These are phyloP conservation scores for Hydrochoerus hydrochaeris DNA, from an alignment of 2,113 vertebrate genomes.

Conservation along the genomic window DNA sequence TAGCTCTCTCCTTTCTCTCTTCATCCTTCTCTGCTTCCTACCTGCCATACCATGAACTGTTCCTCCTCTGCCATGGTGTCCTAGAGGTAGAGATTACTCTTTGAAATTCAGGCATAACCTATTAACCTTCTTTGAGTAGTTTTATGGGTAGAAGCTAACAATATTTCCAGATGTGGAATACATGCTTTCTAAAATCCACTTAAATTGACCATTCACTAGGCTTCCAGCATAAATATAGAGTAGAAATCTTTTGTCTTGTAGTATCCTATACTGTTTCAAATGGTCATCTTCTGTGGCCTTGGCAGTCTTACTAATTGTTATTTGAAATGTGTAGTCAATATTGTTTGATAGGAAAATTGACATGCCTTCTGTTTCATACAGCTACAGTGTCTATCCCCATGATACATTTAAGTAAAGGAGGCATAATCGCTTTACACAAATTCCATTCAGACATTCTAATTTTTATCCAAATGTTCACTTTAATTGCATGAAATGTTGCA, in stretches of 20 bases:
- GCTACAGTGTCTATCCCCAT: not conserved
- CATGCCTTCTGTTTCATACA: not conserved
- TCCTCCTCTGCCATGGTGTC: not conserved
- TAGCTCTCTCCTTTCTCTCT: not conserved
- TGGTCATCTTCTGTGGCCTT: not conserved
- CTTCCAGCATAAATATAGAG: not conserved
- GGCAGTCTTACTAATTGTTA: not conserved
- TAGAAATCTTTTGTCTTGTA: not conserved
- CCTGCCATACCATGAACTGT: not conserved
- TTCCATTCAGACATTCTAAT: not conserved
- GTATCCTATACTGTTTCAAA: not conserved
- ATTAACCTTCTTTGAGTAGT: not conserved
- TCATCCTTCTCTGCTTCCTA: not conserved
- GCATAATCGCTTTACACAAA: not conserved
- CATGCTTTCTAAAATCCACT: not conserved
- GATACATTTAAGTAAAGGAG: not conserved
- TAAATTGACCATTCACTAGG: not conserved
- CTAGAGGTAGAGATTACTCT: not conserved
- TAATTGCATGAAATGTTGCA: not conserved
- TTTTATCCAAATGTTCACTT: not conserved
- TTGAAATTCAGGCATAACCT: not conserved
- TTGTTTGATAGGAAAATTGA: not conserved
- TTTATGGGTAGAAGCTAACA: not conserved
- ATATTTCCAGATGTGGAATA: not conserved
- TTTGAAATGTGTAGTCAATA: not conserved